These are phyloP conservation scores for Dinothrombium tinctorium DNA, from an alignment of 1,140 invertebrate genomes.

Conservation along the genomic window DNA sequence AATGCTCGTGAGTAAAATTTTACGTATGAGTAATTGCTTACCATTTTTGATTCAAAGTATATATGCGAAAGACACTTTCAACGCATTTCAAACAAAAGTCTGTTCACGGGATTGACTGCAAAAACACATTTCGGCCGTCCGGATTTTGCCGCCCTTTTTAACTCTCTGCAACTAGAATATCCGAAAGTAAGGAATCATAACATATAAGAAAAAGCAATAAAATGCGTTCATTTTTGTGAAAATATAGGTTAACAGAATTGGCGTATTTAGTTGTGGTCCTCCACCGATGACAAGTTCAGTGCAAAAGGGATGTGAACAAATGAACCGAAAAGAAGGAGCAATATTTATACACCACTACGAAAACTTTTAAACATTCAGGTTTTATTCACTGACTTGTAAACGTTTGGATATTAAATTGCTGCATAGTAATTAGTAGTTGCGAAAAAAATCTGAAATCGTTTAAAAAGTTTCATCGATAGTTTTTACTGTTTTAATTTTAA, in stretches of 20 bases:
- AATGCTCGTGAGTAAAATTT: slow-evolving; percentile 22
- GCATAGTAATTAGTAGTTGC: no score
- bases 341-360: slow-evolving; percentile 28
- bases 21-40: neutral
- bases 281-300: slow-evolving; percentile 24
- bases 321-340: slow-evolving; percentile 21
- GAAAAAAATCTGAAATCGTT: no score
- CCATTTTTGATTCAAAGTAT: slow-evolving; percentile 21
- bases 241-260: slow-evolving; percentile 26
- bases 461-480: no score
- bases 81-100: slow-evolving; percentile 25
- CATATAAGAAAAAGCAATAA: neutral
- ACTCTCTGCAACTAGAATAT: slow-evolving; percentile 24
- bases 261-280: slow-evolving; percentile 31
- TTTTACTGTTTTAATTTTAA: no score
- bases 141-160: slow-evolving; percentile 26
- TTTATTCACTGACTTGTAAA: neutral
- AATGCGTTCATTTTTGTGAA: slow-evolving; percentile 13
- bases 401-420: neutral
- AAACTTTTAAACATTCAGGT: slow-evolving; percentile 23
- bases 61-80: slow-evolving; percentile 33
- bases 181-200: slow-evolving; percentile 20
- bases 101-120: slow-evolving; percentile 32
- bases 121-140: slow-evolving; percentile 33
- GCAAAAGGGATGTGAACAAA: slow-evolving; percentile 22